These are phyloP conservation scores for Cirrhinus molitorella DNA, from an alignment of 2,797 vertebrate genomes.

Conservation along the genomic window DNA sequence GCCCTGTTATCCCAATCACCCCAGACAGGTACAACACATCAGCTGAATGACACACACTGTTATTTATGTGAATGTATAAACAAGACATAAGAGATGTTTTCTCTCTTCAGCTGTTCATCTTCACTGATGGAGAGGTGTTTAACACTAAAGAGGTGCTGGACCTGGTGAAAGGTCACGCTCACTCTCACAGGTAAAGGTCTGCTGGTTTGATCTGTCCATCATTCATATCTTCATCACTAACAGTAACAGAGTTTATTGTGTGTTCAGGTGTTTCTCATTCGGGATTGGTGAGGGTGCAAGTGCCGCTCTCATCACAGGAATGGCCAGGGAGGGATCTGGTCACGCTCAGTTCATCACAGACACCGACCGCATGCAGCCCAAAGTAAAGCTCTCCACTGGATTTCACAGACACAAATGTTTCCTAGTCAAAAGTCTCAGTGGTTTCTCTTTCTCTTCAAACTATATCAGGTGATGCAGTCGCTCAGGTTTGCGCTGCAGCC, in stretches of 20 bases:
- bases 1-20: slow-evolving; percentile 61
- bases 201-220: background rate
- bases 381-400: slow-evolving; percentile 72
- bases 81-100: too few relatives aligned
- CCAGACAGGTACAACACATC: slow-evolving; percentile 71
- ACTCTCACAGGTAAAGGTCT: slow-evolving; percentile 45
- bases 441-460: slow-evolving; percentile 14
- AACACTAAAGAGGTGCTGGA: slow-evolving; percentile 61
- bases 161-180: slow-evolving; percentile 52
- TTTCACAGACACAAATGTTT: background rate
- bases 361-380: slow-evolving; percentile 83
- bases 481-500: slow-evolving; percentile 82
- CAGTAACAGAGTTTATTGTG: slow-evolving; percentile 17
- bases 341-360: slow-evolving; percentile 84
- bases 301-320: slow-evolving; percentile 83
- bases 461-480: slow-evolving; percentile 80
- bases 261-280: slow-evolving; percentile 86
- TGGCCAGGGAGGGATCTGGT: slow-evolving; percentile 81
- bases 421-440: background rate
- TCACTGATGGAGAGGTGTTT: slow-evolving; percentile 63
- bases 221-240: background rate
- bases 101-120: slow-evolving; percentile 51
- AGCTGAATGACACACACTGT: too few relatives aligned
- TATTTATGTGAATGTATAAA: too few relatives aligned
- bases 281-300: slow-evolving; percentile 89